Conservation (phyloP, 1,140 invertebrate genomes). For the Hormaphis cornu region DNA sequence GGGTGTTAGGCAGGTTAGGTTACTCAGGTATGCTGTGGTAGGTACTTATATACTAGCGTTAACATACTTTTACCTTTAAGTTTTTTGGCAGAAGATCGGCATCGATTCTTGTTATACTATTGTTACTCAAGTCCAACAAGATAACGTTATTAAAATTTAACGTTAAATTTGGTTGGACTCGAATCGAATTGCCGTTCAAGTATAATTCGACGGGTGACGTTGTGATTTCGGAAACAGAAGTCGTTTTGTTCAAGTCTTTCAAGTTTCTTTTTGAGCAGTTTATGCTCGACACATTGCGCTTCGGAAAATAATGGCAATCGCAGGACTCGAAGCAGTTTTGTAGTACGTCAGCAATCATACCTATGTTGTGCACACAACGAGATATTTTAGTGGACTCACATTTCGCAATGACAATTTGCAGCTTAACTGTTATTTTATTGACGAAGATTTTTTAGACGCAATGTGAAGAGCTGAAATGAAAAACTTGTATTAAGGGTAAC, state of each 20-base stretch:
- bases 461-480: no score
- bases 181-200: not conserved
- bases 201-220: not conserved
- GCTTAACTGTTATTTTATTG: no score
- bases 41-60: no score
- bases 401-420: no score
- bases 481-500: no score
- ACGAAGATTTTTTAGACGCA: no score
- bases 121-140: not conserved
- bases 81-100: not conserved
- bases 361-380: no score
- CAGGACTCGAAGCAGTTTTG: not conserved
- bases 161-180: not conserved
- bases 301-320: not conserved
- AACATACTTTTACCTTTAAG: slow-evolving; percentile 15
- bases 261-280: not conserved
- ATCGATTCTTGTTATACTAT: not conserved
- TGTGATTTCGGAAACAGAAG: not conserved
- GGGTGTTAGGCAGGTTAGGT: no score
- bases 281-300: not conserved
- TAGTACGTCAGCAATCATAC: not conserved
- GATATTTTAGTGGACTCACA: no score
- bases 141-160: not conserved
- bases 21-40: no score
- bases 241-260: not conserved